phyloP scores from a whole-genome alignment of 2,113 vertebrate species.

The Haemorhous mexicanus region DNA sequence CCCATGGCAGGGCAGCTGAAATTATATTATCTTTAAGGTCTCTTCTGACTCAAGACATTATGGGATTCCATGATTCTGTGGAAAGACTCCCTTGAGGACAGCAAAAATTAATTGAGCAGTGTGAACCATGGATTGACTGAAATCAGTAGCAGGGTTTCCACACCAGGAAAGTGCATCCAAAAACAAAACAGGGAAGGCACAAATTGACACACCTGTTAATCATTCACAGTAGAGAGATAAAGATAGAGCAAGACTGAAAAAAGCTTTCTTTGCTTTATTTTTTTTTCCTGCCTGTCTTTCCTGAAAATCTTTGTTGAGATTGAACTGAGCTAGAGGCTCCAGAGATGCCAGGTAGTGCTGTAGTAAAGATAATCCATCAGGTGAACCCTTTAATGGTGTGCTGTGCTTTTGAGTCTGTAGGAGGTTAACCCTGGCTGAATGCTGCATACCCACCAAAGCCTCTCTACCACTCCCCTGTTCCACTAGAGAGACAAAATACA shows the following conservation, averaged over 20 bases:
- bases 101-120: not conserved
- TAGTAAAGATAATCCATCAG: not conserved
- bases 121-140: not conserved
- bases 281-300: not conserved
- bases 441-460: not conserved
- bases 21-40: not conserved
- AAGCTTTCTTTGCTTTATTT: too few species aligned
- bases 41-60: not conserved
- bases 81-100: not conserved
- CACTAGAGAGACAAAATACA: not conserved
- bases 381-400: not conserved
- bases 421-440: not conserved
- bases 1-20: not conserved
- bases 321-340: not conserved
- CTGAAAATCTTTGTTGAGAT: not conserved
- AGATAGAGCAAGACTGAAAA: not conserved
- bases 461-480: not conserved
- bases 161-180: not conserved
- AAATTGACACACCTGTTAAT: not conserved
- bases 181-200: not conserved
- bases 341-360: not conserved
- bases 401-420: not conserved
- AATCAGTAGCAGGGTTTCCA: not conserved
- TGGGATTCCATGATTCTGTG: not conserved
- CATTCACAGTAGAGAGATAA: not conserved